Evolutionary conservation across 1,140 invertebrate genomes (phyloP), one percentile per base, ranked within the genome.

Genomic region (Leguminivora glycinivorella): DNA sequence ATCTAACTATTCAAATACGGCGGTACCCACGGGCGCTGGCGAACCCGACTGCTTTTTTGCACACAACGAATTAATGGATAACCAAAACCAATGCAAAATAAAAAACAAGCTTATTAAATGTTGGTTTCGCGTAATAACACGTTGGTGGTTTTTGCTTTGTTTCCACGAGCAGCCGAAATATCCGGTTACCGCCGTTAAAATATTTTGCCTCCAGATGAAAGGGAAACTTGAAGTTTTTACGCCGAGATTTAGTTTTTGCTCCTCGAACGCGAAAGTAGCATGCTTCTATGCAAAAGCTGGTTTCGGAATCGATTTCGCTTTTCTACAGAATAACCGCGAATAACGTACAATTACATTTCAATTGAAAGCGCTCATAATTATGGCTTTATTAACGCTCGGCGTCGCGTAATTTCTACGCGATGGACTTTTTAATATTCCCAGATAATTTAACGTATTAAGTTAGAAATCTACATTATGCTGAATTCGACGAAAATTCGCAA

Each of bases 51-150:
- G 69, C 83, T 90, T 91, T 91, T 91, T 88, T 83, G 81, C 78
- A 76, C 74, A 43, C 38, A 79, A 76, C 79, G 88, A 91, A 88
- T 91, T 91, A 91, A 91, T 91, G 89, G 88, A 90, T 91, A 91
- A 88, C 83, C 82, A 89, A 83, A 88, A 85, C 76, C 84, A 70
- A 86, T 85, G 80, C 82, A 79, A 89, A 89, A 84, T 85, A 89
- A 91, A 89, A 91, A 90, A 89, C 77, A 80, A 75, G 83, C 84
- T 90, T 91, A 91, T 91, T 91, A 91, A 91, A 91, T 88, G 88
- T 90, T 88, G 87, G 88, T 89, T 88, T 88, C 83, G 79, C 79
- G 88, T 91, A 91, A 91, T 91, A 90, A 91, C 87, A 91, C 81
- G 87, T 90, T 87, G 83, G 81, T 89, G 85, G 88, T 88, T 88